Evolutionary conservation across 2,797 vertebrate genomes (phyloP).

Genomic region (Saxicola maurus): DNA sequence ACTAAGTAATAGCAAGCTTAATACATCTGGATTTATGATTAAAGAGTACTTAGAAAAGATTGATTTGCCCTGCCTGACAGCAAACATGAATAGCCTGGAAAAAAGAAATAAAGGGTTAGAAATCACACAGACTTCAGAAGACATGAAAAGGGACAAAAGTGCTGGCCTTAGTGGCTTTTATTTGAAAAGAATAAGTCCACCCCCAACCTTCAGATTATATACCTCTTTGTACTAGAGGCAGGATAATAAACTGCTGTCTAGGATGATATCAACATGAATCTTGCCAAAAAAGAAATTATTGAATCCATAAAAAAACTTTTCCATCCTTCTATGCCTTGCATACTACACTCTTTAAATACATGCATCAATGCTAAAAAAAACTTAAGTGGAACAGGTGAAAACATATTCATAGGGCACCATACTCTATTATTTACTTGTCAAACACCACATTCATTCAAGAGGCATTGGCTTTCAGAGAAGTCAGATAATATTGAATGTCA

Average conservation of each 20-base stretch:
- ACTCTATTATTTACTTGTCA: slow-evolving; percentile 42
- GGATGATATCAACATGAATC: neutral
- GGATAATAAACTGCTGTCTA: neutral
- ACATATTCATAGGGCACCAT: neutral
- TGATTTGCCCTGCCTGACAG: slow-evolving; percentile 13
- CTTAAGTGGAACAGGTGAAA: neutral
- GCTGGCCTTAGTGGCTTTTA: slow-evolving; percentile 23
- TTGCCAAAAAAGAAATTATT: neutral
- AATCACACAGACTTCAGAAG: slow-evolving; percentile 32
- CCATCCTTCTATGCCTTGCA: neutral
- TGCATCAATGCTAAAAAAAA: neutral
- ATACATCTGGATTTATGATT: slow-evolving; percentile 37
- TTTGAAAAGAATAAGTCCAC: slow-evolving; percentile 9
- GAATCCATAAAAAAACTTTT: slow-evolving; percentile 13
- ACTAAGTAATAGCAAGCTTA: slow-evolving; percentile 29
- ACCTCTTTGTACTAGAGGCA: slow-evolving; percentile 13
- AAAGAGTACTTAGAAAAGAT: slow-evolving; percentile 43
- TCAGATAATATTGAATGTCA: slow-evolving; percentile 6
- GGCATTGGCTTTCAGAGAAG: neutral
- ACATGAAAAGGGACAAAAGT: slow-evolving; percentile 36
- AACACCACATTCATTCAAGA: neutral
- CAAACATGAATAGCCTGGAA: slow-evolving; percentile 41
- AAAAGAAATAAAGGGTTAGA: slow-evolving; percentile 50
- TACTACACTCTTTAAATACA: neutral
- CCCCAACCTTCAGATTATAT: slow-evolving; percentile 1